Evolutionary conservation across 1,140 invertebrate genomes (phyloP).

Genomic region (Camponotus pennsylvanicus): DNA sequence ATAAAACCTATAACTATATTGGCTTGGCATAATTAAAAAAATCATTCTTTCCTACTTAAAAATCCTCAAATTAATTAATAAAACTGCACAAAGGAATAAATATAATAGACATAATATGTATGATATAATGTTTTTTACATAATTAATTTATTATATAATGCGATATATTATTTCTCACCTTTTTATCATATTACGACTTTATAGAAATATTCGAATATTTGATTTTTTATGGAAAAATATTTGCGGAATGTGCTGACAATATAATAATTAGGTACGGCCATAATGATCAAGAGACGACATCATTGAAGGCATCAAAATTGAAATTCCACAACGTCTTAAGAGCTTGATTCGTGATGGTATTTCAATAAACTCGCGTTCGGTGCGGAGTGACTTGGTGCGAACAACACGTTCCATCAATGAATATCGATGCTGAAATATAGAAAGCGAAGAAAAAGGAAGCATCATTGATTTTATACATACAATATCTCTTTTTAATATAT

Average conservation of each 20-base stretch:
- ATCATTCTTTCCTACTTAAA: neutral
- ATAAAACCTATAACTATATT: neutral
- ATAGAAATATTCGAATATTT: slow-evolving; percentile 32
- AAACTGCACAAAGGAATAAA: neutral
- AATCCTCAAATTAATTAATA: neutral
- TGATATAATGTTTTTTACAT: neutral
- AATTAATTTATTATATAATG: neutral
- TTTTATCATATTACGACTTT: neutral
- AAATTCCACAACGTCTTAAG: slow-evolving; percentile 74
- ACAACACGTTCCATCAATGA: slow-evolving; percentile 34
- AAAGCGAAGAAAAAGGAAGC: too few species aligned
- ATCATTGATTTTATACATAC: too few species aligned
- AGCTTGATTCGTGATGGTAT: slow-evolving; percentile 75
- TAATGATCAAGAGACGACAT: slow-evolving; percentile 66
- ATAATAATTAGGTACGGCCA: slow-evolving; percentile 70
- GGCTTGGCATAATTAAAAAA: neutral
- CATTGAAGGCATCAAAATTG: slow-evolving; percentile 73
- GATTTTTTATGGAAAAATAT: slow-evolving; percentile 34
- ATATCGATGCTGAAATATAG: slow-evolving; percentile 17
- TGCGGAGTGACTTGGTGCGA: slow-evolving; percentile 33
- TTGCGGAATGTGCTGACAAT: slow-evolving; percentile 60
- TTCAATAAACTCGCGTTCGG: slow-evolving; percentile 72
- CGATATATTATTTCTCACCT: neutral
- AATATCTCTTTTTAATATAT: neutral
- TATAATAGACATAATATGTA: neutral